Evolutionary conservation across 2,797 vertebrate genomes (phyloP), one percentile per base, ranked within the genome.

Genomic region (Poecilia gillii): DNA sequence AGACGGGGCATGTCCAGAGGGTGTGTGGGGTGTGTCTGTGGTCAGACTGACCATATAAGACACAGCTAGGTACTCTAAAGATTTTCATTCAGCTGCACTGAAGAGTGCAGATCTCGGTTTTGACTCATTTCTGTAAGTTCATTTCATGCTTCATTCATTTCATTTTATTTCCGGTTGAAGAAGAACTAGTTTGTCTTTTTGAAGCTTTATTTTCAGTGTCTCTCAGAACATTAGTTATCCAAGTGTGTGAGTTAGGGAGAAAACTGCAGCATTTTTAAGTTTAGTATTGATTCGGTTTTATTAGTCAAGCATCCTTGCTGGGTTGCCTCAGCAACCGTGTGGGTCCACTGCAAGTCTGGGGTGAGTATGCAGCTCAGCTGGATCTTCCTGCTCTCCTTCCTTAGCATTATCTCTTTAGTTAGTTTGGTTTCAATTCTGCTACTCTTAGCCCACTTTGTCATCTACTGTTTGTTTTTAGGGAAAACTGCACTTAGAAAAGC

Each of bases 251-350:
- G 46, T 75, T 9, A n/a, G 64, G n/a, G 55, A 8, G 14, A 84
- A 85, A 76, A 39, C 72, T 68, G 64, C 74, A 72, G 78, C 18
- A 31, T 55, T 51, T 84, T 80, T 78, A 53, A 84, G 59, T 84
- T 83, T 75, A 49, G 33, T 81, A 47, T 77, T 84, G 85, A 90
- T 74, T 89, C 81, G 88, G 84, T 84, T 72, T 88, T 90, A 83
- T 23, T 81, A 80, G 84, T 51, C 7, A 47, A 91, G 93, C 92
- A 93, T 94, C 92, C 84, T 91, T 53, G 12, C 76, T 78, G 70
- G 81, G 94, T 95, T 95, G 91, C 92, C 87, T 88, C 68, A 76
- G 94, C 86, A 94, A 95, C 93, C 53, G 78, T 80, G 76, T 78
- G 87, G 86, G 75, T 87, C 79, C 88, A 36, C 86, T 75, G 74